phyloP scores from a whole-genome alignment of 2,797 vertebrate species.

The Decapterus maruadsi region DNA sequence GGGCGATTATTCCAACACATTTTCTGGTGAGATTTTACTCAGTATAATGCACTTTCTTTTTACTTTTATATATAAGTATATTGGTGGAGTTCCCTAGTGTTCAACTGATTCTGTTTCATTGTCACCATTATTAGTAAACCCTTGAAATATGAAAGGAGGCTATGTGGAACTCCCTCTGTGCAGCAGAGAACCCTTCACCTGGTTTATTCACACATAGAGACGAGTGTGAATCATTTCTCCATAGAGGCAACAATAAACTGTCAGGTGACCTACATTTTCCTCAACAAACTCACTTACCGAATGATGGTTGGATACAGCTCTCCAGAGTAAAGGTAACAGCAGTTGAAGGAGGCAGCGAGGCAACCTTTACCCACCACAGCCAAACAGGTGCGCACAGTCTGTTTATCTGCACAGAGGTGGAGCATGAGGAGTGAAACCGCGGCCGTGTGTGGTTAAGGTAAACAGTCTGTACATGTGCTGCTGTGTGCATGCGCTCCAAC shows the following conservation, averaged over 20 bases:
- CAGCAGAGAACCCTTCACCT: neutral
- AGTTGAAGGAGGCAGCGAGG: constrained; percentile 92
- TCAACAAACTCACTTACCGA: constrained; percentile 78
- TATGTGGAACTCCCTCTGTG: neutral
- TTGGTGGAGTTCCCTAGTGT: too few species aligned
- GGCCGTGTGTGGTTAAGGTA: neutral
- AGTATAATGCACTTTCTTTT: too few species aligned
- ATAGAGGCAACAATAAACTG: neutral
- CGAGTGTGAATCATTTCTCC: neutral
- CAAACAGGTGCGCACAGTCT: constrained; percentile 84
- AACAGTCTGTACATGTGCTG: neutral
- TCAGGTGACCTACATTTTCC: neutral
- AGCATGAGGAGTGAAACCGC: neutral
- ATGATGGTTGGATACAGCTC: constrained; percentile 94
- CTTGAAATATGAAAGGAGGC: too few species aligned
- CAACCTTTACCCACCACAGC: constrained; percentile 95
- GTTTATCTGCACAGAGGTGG: constrained; percentile 82
- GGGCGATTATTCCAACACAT: too few species aligned
- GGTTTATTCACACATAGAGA: neutral
- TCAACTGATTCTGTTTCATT: too few species aligned
- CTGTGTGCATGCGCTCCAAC: constrained; percentile 30
- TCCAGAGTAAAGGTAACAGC: constrained; percentile 90
- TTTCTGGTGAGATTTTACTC: too few species aligned
- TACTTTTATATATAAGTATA: too few species aligned
- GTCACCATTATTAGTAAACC: too few species aligned